A percentile compares a stretch with the other conserved stretches of the same genome.
These are phyloP conservation scores for Eulacestoma nigropectus DNA, from an alignment of 2,113 vertebrate genomes.

Conservation along the genomic window DNA sequence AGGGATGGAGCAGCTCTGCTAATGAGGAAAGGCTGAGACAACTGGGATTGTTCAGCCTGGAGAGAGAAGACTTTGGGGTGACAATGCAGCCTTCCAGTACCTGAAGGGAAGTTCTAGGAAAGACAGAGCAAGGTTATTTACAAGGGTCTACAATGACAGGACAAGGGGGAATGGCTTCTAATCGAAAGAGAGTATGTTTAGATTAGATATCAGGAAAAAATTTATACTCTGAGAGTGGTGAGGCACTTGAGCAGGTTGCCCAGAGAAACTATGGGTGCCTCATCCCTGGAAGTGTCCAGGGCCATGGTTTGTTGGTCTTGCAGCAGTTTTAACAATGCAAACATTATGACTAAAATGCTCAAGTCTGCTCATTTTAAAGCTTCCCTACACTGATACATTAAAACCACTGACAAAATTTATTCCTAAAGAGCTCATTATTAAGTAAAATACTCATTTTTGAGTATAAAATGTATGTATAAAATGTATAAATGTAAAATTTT, in stretches of 20 bases:
- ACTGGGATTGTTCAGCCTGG: background rate
- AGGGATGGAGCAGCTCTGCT: background rate
- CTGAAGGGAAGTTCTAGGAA: background rate
- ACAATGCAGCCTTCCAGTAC: background rate
- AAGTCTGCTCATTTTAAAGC: background rate
- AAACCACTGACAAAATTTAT: background rate
- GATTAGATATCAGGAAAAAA: background rate
- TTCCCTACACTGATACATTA: background rate
- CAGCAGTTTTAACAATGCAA: background rate
- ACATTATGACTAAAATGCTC: background rate
- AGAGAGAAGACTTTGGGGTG: background rate
- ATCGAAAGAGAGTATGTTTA: rapidly evolving
- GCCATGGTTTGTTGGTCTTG: background rate
- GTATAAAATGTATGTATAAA: too few relatives aligned
- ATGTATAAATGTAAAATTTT: too few relatives aligned
- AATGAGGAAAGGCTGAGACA: background rate
- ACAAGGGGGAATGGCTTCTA: rapidly evolving
- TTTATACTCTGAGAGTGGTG: background rate
- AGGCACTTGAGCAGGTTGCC: background rate
- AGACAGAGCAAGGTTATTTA: background rate
- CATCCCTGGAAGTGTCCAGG: background rate
- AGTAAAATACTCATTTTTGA: background rate
- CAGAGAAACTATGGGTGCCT: background rate
- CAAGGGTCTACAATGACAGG: background rate
- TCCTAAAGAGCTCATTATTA: background rate